These are phyloP conservation scores for Drosophila bunnanda DNA, from an alignment of 2,888 invertebrate species.

Conservation along the genomic window DNA sequence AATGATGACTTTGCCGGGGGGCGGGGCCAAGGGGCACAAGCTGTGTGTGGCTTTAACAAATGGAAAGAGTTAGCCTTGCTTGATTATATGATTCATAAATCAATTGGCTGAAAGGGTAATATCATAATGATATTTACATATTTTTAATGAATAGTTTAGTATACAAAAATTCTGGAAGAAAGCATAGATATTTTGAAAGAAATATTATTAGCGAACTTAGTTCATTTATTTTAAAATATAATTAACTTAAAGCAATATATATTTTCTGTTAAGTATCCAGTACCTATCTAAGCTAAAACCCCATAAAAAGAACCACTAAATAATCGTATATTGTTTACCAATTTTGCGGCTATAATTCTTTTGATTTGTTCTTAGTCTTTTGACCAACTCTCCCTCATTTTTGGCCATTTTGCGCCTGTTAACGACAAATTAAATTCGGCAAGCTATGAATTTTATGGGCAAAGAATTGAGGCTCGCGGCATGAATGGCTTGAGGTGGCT, in stretches of 20 bases:
- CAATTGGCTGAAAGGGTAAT: background rate
- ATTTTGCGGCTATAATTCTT: slow-evolving; percentile 42
- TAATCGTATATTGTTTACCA: slow-evolving; percentile 14
- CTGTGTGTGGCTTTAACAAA: slow-evolving; percentile 11
- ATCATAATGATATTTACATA: background rate
- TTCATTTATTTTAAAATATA: no score
- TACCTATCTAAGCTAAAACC: background rate
- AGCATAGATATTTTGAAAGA: background rate
- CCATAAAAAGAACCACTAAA: background rate
- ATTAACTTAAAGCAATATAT: no score
- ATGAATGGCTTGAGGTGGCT: slow-evolving; percentile 50
- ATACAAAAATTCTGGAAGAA: no score
- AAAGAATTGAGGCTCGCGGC: slow-evolving; percentile 43
- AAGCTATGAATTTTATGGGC: slow-evolving; percentile 73
- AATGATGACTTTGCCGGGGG: slow-evolving; percentile 15
- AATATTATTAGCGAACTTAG: no score
- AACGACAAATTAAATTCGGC: slow-evolving; percentile 78
- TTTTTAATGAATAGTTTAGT: background rate
- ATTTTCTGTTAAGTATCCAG: no score
- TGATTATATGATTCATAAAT: slow-evolving; percentile 9
- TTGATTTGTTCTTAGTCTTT: slow-evolving; percentile 28
- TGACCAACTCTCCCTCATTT: background rate
- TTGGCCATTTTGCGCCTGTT: slow-evolving; percentile 70
- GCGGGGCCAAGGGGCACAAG: slow-evolving; percentile 13
- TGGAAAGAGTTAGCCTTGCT: slow-evolving; percentile 1